Base-by-base conservation (phyloP, 2,797 vertebrate species). In the Centroberyx gerrardi region DNA sequence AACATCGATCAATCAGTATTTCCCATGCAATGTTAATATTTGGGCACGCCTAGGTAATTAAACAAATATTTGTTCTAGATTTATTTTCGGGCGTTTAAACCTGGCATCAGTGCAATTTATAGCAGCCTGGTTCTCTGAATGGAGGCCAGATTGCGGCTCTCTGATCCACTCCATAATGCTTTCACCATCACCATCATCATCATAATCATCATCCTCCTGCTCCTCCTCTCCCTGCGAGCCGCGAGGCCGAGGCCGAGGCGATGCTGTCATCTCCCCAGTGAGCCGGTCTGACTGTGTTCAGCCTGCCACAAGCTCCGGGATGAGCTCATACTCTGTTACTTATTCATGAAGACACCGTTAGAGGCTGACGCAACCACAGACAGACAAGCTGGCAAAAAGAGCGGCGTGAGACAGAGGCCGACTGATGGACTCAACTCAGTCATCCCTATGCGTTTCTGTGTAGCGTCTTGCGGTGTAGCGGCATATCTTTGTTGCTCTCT, bases 281-380 rank as follows among this genome's bases (percentile, higher is more conserved):
- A 85, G 83, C 72, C 70, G 3, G 60, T 31, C 31, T 17, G 29
- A 33, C 81, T 77, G 58, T 4, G 68, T 76, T 88, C 72, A 54
- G 88, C 74, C 67, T 55, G 72, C 89, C 83, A 69, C 84, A 83
- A 86, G 84, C 88, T 86, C 73, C 85, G 81, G 79, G 69, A 90
- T 93, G 90, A 92, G 84, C 89, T 93, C 91, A 93, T 90, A 33
- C 67, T 22, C 63, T 54, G 86, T 92, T 84, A 92, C 83, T 93
- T 92, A 93, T 93, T 92, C 86, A 93, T 87, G 33, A 66, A 76
- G 81, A 63, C 78, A 10, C 18, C 48, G 80, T 86, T 81, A 80
- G 64, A 76, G 84, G 78, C 90, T 88, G 85, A 91, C 31, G 84
- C 82, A 91, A 86, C 82, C 68, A n/a, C 68, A 74, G 65, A 38